Conservation (phyloP, 2,797 vertebrate species). For the Staurois parvus region DNA sequence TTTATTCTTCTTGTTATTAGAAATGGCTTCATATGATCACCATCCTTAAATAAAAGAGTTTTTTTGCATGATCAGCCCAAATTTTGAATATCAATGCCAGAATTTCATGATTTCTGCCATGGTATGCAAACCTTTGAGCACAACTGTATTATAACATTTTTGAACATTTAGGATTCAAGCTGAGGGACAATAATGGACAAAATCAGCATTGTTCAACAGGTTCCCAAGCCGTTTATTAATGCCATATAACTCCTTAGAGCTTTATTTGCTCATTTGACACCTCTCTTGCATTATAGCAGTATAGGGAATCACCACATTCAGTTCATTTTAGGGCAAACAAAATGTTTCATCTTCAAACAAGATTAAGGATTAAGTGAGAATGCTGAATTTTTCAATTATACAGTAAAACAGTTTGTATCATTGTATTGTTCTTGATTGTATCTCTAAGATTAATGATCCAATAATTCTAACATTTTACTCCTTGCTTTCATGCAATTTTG, state of each 20-base stretch:
- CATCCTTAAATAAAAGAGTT: too few species aligned
- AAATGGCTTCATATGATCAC: too few species aligned
- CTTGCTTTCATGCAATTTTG: background rate
- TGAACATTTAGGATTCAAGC: too few species aligned
- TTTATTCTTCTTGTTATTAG: too few species aligned
- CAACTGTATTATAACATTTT: too few species aligned
- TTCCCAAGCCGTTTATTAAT: background rate
- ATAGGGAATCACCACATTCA: background rate
- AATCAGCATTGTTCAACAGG: too few species aligned
- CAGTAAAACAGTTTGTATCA: conserved; percentile 6
- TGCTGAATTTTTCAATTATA: conserved; percentile 9
- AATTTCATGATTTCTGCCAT: too few species aligned
- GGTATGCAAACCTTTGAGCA: too few species aligned
- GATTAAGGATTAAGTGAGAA: conserved; percentile 19
- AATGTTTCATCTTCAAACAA: background rate
- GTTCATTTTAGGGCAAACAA: background rate
- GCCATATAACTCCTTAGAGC: background rate
- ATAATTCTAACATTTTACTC: background rate
- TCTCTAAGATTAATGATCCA: background rate
- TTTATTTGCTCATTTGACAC: background rate
- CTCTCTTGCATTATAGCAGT: background rate
- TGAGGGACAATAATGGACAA: too few species aligned
- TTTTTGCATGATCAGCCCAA: too few species aligned
- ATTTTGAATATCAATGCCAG: too few species aligned
- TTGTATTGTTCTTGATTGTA: conserved; percentile 8